phyloP scores from a whole-genome alignment of 2,113 vertebrate genomes.

The Anoplopoma fimbria region DNA sequence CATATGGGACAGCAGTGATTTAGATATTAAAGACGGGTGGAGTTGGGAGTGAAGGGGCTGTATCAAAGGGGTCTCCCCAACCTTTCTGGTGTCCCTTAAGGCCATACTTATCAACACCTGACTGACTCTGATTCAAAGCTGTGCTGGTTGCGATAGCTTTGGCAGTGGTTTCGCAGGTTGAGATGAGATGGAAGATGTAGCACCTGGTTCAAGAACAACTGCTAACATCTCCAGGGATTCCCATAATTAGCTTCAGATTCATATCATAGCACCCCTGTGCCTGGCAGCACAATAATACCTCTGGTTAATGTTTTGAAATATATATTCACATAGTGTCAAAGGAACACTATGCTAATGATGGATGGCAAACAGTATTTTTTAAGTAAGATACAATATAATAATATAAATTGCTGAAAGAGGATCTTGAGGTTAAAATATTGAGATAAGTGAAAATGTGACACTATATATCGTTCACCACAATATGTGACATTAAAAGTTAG shows the following conservation, averaged over 20 bases:
- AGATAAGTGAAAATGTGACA: background rate
- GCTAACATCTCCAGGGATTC: constrained; percentile 57
- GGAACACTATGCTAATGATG: background rate
- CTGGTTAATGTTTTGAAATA: background rate
- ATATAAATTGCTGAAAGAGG: background rate
- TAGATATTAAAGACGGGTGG: constrained; percentile 76
- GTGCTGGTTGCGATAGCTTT: constrained; percentile 63
- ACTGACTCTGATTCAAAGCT: constrained; percentile 67
- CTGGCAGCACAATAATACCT: constrained; percentile 33
- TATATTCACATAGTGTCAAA: background rate
- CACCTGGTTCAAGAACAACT: constrained; percentile 69
- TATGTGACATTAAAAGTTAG: background rate
- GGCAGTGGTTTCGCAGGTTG: constrained; percentile 36
- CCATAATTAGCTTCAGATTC: constrained; percentile 66
- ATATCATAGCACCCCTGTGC: constrained; percentile 25
- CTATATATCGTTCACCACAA: background rate
- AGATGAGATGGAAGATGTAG: constrained; percentile 60
- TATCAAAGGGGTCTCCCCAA: constrained; percentile 74
- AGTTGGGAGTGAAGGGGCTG: constrained; percentile 60
- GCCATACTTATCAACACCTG: constrained; percentile 79
- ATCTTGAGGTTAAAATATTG: background rate
- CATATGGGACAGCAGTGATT: constrained; percentile 82
- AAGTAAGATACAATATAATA: background rate
- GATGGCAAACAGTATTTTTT: background rate
- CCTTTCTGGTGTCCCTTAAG: constrained; percentile 66